phyloP scores from a whole-genome alignment of 2,797 vertebrate genomes.

The Syngnathus acus region DNA sequence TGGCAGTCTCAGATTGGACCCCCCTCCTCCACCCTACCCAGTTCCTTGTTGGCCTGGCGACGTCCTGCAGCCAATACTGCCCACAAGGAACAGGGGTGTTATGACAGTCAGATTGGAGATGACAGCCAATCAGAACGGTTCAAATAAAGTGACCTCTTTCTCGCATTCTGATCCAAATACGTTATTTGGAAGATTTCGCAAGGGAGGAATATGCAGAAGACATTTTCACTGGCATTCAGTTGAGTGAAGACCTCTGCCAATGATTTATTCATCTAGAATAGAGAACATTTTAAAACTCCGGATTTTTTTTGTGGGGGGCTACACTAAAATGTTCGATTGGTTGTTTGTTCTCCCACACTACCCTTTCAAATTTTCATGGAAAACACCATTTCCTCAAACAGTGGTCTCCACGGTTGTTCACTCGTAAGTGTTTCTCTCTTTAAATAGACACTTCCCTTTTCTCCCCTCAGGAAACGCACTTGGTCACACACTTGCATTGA shows the following conservation, averaged over 20 bases:
- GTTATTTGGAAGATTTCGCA: slow-evolving; percentile 59
- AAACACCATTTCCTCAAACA: not conserved
- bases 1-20: slow-evolving; percentile 90
- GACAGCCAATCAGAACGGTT: slow-evolving; percentile 85
- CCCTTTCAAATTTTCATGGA: not conserved
- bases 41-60: slow-evolving; percentile 81
- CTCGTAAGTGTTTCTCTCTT: not conserved
- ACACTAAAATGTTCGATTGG: not conserved
- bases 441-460: not conserved
- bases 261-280: not conserved
- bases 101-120: slow-evolving; percentile 77
- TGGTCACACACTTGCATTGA: not conserved
- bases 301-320: too few species aligned
- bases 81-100: slow-evolving; percentile 72
- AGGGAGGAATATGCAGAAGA: slow-evolving; percentile 37
- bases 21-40: slow-evolving; percentile 68
- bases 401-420: not conserved
- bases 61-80: slow-evolving; percentile 60
- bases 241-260: not conserved
- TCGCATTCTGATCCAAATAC: slow-evolving; percentile 64
- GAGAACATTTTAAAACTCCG: not conserved
- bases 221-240: not conserved
- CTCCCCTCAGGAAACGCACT: not conserved
- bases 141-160: slow-evolving; percentile 73
- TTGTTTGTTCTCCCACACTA: not conserved